phyloP scores from a whole-genome alignment of 2,888 invertebrate species.

The Nebria brevicollis region DNA sequence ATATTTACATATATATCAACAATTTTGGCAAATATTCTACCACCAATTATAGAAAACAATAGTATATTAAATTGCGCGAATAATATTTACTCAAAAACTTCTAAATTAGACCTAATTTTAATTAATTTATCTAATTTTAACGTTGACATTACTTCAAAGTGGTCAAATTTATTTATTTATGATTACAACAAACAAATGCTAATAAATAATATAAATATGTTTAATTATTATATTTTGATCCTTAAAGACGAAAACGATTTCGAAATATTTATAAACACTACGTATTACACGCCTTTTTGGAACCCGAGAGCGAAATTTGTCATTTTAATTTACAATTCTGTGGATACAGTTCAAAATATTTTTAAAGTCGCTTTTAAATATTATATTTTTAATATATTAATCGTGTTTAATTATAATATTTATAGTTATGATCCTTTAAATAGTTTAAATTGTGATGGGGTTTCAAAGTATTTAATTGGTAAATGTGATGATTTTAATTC shows the following conservation, averaged over 20 bases:
- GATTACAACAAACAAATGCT: too few species aligned
- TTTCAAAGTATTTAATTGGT: not conserved
- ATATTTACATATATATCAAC: too few species aligned
- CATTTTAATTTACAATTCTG: not conserved
- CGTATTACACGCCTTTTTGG: not conserved
- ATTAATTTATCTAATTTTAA: too few species aligned
- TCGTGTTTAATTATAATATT: not conserved
- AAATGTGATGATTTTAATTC: not conserved
- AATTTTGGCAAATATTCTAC: too few species aligned
- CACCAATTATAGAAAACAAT: too few species aligned
- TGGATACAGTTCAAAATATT: not conserved
- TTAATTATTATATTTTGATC: not conserved
- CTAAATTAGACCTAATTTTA: too few species aligned
- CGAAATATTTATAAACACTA: not conserved
- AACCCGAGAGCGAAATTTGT: conserved; percentile 11
- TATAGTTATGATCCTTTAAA: not conserved
- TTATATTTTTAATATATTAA: not conserved
- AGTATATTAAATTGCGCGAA: too few species aligned
- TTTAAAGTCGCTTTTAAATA: not conserved
- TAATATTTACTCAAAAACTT: too few species aligned
- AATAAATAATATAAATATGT: not conserved
- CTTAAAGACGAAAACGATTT: not conserved
- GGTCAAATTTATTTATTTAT: too few species aligned
- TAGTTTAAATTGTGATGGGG: not conserved
- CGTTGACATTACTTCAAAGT: too few species aligned